These are phyloP conservation scores for Archivesica marissinica DNA, from an alignment of 1,140 invertebrate species.

Conservation along the genomic window DNA sequence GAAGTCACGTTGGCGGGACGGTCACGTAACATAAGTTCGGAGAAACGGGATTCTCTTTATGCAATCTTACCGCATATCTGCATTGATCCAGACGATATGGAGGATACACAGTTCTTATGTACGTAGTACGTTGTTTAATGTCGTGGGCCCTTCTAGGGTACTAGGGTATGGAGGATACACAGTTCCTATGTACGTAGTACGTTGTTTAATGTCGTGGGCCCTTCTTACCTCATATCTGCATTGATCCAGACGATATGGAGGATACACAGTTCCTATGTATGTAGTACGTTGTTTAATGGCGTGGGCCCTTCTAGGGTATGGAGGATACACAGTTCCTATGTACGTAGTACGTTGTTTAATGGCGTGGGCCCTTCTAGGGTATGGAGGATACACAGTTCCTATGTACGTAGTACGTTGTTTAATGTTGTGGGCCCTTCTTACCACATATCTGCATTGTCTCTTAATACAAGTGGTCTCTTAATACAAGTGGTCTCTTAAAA, in stretches of 20 bases:
- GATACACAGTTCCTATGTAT: slow-evolving; percentile 42
- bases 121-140: too few species aligned
- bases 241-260: slow-evolving; percentile 7
- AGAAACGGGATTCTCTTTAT: slow-evolving; percentile 14
- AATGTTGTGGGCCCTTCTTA: neutral
- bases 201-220: neutral
- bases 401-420: too few species aligned
- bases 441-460: slow-evolving; percentile 6
- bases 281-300: too few species aligned
- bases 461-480: too few species aligned
- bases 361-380: neutral
- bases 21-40: slow-evolving; percentile 24
- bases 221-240: neutral
- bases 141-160: neutral
- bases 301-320: neutral
- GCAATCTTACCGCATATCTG: slow-evolving; percentile 5
- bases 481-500: too few species aligned
- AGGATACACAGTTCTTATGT: slow-evolving; percentile 37
- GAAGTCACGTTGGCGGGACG: slow-evolving; percentile 42
- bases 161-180: slow-evolving; percentile 16
- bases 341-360: too few species aligned
- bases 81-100: slow-evolving; percentile 12
- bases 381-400: slow-evolving; percentile 35
- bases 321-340: slow-evolving; percentile 31
- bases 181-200: slow-evolving; percentile 40